These are phyloP conservation scores for Carettochelys insculpta DNA, from an alignment of 2,113 vertebrate species.

Conservation along the genomic window DNA sequence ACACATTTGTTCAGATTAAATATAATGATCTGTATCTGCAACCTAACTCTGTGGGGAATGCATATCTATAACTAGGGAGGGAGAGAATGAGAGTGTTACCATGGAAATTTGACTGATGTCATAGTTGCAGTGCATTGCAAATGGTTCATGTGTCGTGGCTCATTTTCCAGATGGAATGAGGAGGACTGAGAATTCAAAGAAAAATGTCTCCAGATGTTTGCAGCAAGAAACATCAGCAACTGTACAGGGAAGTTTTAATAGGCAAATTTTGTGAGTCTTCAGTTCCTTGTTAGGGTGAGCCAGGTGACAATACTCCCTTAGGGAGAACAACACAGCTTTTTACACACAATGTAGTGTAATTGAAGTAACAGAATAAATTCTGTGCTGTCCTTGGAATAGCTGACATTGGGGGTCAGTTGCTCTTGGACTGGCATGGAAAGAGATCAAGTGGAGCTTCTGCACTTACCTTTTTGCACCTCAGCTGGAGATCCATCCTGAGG, in stretches of 20 bases:
- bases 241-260: neutral
- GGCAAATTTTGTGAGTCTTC: neutral
- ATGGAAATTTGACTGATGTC: conserved; percentile 59
- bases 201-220: neutral
- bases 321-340: neutral
- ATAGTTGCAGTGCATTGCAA: neutral
- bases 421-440: fast-evolving
- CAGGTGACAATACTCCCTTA: neutral
- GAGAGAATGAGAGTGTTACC: conserved; percentile 43
- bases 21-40: conserved; percentile 54
- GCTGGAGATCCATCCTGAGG: neutral
- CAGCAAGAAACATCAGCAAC: neutral
- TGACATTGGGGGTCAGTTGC: fast-evolving
- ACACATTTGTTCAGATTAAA: conserved; percentile 41
- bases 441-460: fast-evolving
- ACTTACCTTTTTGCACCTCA: neutral
- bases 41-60: conserved; percentile 4
- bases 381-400: neutral
- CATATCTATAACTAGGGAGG: conserved; percentile 18
- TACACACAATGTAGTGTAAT: fast-evolving
- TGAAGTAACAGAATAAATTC: neutral
- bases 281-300: neutral
- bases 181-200: neutral
- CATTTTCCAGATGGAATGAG: conserved; percentile 37
- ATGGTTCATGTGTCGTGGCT: conserved; percentile 53